A percentile compares a stretch with the other conserved stretches of the same genome.
These are phyloP conservation scores for Staurois parvus DNA, from an alignment of 2,797 vertebrate genomes.

Conservation along the genomic window DNA sequence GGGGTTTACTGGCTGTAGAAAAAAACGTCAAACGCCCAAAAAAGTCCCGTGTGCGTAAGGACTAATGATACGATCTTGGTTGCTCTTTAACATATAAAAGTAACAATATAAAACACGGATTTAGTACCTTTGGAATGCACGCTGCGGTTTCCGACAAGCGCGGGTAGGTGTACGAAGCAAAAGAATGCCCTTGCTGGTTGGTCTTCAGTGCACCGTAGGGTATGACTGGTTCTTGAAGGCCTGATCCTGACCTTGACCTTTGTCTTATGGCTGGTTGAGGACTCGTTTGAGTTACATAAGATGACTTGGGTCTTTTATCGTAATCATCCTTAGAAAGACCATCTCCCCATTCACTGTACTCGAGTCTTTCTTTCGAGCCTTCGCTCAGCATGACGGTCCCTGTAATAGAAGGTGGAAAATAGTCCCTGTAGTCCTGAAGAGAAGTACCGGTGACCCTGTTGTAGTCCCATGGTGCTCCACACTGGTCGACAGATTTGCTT, in stretches of 20 bases:
- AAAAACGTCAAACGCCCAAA: too few species aligned
- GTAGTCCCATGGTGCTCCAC: conserved; percentile 85
- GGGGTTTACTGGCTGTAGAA: too few species aligned
- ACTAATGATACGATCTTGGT: too few species aligned
- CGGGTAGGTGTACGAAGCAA: conserved; percentile 97
- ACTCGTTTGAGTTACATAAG: conserved; percentile 89
- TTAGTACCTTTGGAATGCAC: conserved; percentile 89
- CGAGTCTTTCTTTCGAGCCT: conserved; percentile 83
- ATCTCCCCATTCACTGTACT: conserved; percentile 88
- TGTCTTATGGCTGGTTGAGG: conserved; percentile 93
- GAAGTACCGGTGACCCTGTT: conserved; percentile 88
- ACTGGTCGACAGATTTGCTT: conserved; percentile 80
- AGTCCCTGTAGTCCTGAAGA: conserved; percentile 90
- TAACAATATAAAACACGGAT: not conserved
- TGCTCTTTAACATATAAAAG: too few species aligned
- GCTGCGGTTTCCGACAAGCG: conserved; percentile 89
- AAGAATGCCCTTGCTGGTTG: conserved; percentile 88
- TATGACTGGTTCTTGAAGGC: conserved; percentile 91
- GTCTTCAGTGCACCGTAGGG: conserved; percentile 90
- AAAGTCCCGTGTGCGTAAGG: too few species aligned
- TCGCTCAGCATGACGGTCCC: conserved; percentile 87
- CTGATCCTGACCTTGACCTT: conserved; percentile 92
- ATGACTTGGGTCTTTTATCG: conserved; percentile 94
- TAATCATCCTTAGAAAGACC: conserved; percentile 85
- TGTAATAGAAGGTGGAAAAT: conserved; percentile 85